Percentiles rank a stretch among this genome's conserved stretches.
Conservation (phyloP, 2,797 vertebrate genomes). For the Notoglanidium macrostoma region DNA sequence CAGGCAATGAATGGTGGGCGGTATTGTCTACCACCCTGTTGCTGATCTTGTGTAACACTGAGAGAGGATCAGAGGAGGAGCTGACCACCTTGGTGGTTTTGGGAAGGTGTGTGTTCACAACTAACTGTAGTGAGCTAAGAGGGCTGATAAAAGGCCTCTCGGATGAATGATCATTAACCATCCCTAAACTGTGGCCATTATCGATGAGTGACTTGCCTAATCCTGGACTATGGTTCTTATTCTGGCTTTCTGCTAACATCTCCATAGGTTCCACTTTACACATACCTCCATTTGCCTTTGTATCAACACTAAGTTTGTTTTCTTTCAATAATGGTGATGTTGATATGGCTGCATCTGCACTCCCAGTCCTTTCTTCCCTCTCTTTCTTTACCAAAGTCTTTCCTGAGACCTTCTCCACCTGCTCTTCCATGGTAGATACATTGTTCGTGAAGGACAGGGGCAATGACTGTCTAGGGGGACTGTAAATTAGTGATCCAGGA, state of each 20-base stretch:
- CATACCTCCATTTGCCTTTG: slow-evolving; percentile 76
- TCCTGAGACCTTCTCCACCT: slow-evolving; percentile 94
- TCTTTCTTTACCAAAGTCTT: slow-evolving; percentile 82
- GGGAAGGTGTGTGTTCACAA: slow-evolving; percentile 96
- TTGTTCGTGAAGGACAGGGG: slow-evolving; percentile 90
- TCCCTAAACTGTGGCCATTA: slow-evolving; percentile 85
- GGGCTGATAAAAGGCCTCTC: slow-evolving; percentile 93
- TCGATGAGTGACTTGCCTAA: slow-evolving; percentile 82
- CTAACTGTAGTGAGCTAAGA: slow-evolving; percentile 92
- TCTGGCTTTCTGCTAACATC: slow-evolving; percentile 72
- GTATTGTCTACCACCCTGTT: slow-evolving; percentile 90
- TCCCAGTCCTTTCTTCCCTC: slow-evolving; percentile 74
- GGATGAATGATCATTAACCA: slow-evolving; percentile 92
- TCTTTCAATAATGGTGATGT: slow-evolving; percentile 66
- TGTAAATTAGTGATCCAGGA: slow-evolving; percentile 74
- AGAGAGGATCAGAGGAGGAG: neutral
- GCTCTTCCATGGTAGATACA: slow-evolving; percentile 93
- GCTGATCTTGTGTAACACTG: slow-evolving; percentile 1
- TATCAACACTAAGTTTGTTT: slow-evolving; percentile 29
- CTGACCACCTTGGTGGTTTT: slow-evolving; percentile 88
- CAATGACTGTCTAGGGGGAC: slow-evolving; percentile 84
- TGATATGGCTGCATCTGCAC: slow-evolving; percentile 72
- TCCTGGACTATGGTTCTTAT: slow-evolving; percentile 71
- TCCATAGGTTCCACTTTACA: slow-evolving; percentile 90
- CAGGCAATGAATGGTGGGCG: slow-evolving; percentile 26